Conservation (phyloP, 2,113 vertebrate species). For the Sinocyclocheilus grahami region DNA sequence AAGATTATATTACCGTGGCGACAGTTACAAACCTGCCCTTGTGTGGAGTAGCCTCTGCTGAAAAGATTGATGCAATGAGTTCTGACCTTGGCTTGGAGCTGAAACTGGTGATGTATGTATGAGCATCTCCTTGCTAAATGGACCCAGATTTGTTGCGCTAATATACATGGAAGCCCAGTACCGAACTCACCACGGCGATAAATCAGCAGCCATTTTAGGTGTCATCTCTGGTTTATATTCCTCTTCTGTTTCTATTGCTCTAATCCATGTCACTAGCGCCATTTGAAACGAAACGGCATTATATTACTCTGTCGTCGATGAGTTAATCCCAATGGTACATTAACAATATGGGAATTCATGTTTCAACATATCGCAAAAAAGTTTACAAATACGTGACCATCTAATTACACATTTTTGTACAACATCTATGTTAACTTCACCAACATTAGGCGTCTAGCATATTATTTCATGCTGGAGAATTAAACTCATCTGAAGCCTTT, state of each 20-base stretch:
- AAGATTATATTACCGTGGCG: slow-evolving; percentile 89
- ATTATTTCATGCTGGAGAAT: background rate
- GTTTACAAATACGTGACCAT: background rate
- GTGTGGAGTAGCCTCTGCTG: slow-evolving; percentile 92
- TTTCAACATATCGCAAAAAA: background rate
- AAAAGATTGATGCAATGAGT: slow-evolving; percentile 99
- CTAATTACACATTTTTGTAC: background rate
- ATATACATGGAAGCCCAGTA: slow-evolving; percentile 99
- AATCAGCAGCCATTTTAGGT: slow-evolving; percentile 99
- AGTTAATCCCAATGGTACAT: background rate
- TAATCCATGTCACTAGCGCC: slow-evolving; percentile 99
- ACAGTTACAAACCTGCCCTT: slow-evolving; percentile 90
- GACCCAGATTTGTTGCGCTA: slow-evolving; percentile 99
- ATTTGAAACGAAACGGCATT: slow-evolving; percentile 89
- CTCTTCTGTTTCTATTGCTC: slow-evolving; percentile 98
- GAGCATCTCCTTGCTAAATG: slow-evolving; percentile 99
- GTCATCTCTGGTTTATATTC: slow-evolving; percentile 99
- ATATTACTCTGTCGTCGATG: slow-evolving; percentile 11
- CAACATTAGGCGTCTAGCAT: background rate
- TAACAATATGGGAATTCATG: background rate
- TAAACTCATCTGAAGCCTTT: background rate
- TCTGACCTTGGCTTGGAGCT: slow-evolving; percentile 99
- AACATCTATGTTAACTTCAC: background rate
- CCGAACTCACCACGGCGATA: slow-evolving; percentile 94
- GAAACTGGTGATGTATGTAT: slow-evolving; percentile 99